Conservation (phyloP, 2,113 vertebrate genomes). For the Tinamus guttatus region DNA sequence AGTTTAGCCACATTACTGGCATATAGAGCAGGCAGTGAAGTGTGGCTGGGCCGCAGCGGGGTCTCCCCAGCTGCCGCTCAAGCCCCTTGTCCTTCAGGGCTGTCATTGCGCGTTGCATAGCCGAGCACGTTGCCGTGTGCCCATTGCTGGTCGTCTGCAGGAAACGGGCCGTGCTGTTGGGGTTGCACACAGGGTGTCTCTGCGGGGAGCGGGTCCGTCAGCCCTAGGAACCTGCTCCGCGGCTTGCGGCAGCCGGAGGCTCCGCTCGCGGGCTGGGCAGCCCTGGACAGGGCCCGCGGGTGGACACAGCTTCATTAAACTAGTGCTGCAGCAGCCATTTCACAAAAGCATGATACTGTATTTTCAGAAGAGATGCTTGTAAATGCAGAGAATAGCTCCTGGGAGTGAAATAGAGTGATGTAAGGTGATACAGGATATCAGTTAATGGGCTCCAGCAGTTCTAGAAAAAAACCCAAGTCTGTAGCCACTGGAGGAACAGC, state of each 20-base stretch:
- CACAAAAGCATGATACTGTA: fast-evolving
- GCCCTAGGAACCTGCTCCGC: background rate
- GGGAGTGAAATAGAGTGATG: background rate
- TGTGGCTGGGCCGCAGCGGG: background rate
- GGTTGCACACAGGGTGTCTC: background rate
- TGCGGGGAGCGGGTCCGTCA: fast-evolving
- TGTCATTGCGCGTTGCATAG: background rate
- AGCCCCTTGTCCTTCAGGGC: fast-evolving
- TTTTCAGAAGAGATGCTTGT: background rate
- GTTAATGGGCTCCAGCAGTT: background rate
- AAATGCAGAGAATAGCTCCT: background rate
- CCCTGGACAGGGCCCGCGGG: fast-evolving
- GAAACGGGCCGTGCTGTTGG: background rate
- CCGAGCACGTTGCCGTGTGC: fast-evolving
- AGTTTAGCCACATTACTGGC: slow-evolving; percentile 35
- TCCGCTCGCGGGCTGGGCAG: background rate
- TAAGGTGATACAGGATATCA: background rate
- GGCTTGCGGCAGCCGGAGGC: fast-evolving
- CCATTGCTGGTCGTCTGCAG: background rate
- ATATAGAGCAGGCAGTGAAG: slow-evolving; percentile 3
- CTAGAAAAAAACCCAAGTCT: background rate
- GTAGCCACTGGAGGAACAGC: background rate
- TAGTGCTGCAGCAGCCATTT: background rate
- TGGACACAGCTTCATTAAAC: background rate
- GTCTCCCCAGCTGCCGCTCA: fast-evolving